Evolutionary conservation across 2,888 invertebrate genomes (phyloP), one percentile per base, ranked within the genome.

Genomic region (Tiliacea citrago): DNA sequence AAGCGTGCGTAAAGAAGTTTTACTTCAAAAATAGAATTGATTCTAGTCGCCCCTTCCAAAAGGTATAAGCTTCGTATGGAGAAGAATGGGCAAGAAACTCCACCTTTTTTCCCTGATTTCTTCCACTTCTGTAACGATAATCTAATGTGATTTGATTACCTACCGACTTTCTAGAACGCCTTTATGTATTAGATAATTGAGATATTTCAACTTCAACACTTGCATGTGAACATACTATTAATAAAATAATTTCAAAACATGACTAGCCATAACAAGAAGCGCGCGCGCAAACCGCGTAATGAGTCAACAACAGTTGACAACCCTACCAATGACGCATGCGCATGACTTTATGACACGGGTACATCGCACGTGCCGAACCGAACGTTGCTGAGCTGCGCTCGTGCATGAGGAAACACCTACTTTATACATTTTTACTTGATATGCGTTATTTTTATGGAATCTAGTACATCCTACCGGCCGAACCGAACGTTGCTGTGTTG

Each of bases 341-440:
- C 73, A 71, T 81, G 85, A 79, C 69, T 80, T 70, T 42, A 68
- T 80, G 79, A 73, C 87, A 77, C 68, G 67, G 29, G 81, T 74
- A 67, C 68, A 55, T 79, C 85, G 88, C 88, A 84, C 84, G 86
- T 83, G 86, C 81, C 68, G 47, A 39, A n/a, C 75, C 13, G 73
- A 74, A 75, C 81, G 71, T 81, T 76, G 75, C 65, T 45, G 62
- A 51, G 49, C 35, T 65, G 82, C 79, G 80, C 71, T 67, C 61
- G 77, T 76, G 80, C 73, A 82, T 73, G 79, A 77, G 84, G 85
- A 83, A 84, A 82, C 76, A 82, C 80, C 83, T 84, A 83, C 76
- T 82, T 77, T 67, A 45, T 55, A 68, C 29, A n/a, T 58, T 75
- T 62, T 76, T 68, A 82, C 83, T 72, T 72, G n/a, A 71, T 75